A percentile compares a stretch with the other conserved stretches of the same genome.
These are phyloP conservation scores for Tupaia chinensis DNA, from an alignment of 2,113 vertebrate genomes.

Conservation along the genomic window DNA sequence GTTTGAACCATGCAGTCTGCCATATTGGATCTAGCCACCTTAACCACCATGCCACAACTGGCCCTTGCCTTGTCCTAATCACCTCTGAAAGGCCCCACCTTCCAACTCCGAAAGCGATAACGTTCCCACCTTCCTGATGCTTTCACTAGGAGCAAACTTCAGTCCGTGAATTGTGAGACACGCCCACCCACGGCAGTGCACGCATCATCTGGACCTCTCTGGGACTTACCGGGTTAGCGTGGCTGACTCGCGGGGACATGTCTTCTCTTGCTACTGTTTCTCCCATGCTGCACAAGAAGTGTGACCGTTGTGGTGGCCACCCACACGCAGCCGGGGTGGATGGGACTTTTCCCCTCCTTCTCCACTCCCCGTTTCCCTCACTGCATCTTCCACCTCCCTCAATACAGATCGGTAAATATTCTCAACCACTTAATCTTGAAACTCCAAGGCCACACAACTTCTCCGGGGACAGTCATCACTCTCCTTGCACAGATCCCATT, in stretches of 20 bases:
- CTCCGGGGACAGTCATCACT: neutral
- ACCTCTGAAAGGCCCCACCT: no score
- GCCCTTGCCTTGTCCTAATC: no score
- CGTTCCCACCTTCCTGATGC: no score
- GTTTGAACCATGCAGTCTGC: no score
- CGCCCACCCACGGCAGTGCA: no score
- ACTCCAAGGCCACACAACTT: neutral
- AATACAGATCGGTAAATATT: neutral
- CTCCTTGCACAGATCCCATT: no score
- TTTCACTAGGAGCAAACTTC: no score
- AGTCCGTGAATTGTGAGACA: no score
- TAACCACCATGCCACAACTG: no score
- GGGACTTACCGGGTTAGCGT: neutral
- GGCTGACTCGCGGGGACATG: fast-evolving
- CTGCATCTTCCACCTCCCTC: neutral
- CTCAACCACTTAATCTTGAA: neutral
- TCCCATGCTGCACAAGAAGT: fast-evolving
- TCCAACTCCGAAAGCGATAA: no score
- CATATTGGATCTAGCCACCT: no score
- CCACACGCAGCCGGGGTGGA: fast-evolving
- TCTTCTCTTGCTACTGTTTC: neutral
- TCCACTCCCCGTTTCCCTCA: fast-evolving
- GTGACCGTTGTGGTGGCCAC: fast-evolving
- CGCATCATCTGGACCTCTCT: neutral
- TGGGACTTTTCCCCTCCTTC: fast-evolving